Evolutionary conservation across 37 sponge, comb jelly and placozoan genomes (phyloP).

Genomic region (Geodia barretti): DNA sequence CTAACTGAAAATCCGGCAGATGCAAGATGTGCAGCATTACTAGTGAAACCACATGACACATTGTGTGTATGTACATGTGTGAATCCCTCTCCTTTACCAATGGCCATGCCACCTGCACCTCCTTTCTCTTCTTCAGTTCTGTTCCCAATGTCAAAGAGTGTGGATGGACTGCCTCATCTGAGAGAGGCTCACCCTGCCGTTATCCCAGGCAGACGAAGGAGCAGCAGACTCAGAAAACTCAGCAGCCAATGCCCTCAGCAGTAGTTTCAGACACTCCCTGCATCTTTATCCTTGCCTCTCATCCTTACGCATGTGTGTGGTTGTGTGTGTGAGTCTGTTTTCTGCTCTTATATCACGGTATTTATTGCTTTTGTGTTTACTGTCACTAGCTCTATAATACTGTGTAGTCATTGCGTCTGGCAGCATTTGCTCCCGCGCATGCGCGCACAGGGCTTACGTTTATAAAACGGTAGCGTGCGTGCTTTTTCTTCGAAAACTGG

Average conservation of each 20-base stretch:
- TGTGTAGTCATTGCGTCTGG: too few relatives aligned
- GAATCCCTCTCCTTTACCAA: too few relatives aligned
- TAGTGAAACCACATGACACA: too few relatives aligned
- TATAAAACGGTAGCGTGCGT: too few relatives aligned
- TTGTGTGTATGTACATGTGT: too few relatives aligned
- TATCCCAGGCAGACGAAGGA: neutral
- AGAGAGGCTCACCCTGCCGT: neutral
- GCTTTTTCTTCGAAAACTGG: too few relatives aligned
- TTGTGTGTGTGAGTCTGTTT: neutral
- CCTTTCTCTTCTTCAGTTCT: constrained; percentile 38
- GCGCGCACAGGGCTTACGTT: too few relatives aligned
- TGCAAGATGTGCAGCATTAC: too few relatives aligned
- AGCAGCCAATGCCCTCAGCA: constrained; percentile 55
- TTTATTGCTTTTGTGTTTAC: neutral
- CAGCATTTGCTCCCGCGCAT: too few relatives aligned
- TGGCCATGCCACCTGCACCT: too few relatives aligned
- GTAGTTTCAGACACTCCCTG: neutral
- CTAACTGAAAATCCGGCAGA: too few relatives aligned
- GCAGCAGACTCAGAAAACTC: neutral
- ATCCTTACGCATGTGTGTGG: neutral
- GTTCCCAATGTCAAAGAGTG: constrained; percentile 68
- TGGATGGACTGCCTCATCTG: constrained; percentile 34
- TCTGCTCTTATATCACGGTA: neutral
- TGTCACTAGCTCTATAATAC: too few relatives aligned
- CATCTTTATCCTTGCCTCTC: neutral